Percentiles rank a stretch among this genome's conserved stretches.
Evolutionary conservation across 2,797 vertebrate genomes (phyloP).

Genomic region (Tragelaphus oryx): DNA sequence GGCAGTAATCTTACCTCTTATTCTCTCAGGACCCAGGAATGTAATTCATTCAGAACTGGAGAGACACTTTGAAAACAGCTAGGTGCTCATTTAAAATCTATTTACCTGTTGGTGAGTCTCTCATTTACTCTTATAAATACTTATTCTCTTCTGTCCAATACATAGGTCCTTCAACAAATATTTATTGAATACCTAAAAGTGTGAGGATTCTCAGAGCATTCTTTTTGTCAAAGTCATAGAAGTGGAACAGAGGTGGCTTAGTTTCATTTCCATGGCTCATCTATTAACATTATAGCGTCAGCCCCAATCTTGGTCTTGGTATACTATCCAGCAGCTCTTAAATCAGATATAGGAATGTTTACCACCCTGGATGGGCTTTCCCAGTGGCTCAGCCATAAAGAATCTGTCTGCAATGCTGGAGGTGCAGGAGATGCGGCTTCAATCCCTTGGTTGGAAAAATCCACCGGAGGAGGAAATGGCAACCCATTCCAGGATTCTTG

Average conservation of each 20-base stretch:
- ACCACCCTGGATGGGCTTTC: not conserved
- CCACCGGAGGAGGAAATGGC: not conserved
- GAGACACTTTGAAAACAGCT: not conserved
- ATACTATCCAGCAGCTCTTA: not conserved
- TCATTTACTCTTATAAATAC: slow-evolving; percentile 6
- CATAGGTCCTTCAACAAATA: not conserved
- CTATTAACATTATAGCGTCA: not conserved
- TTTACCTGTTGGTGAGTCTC: not conserved
- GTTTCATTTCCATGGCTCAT: not conserved
- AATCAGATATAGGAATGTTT: not conserved
- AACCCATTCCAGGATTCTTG: not conserved
- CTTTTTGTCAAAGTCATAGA: not conserved
- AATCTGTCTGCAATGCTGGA: not conserved
- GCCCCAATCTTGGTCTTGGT: not conserved
- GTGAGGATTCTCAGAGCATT: not conserved
- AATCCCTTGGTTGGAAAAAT: not conserved
- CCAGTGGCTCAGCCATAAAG: not conserved
- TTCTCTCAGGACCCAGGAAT: not conserved
- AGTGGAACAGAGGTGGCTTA: not conserved
- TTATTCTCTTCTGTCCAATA: not conserved
- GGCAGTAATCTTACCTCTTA: not conserved
- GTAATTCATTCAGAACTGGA: not conserved
- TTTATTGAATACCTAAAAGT: not conserved
- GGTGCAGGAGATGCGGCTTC: not conserved
- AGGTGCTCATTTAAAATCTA: not conserved